phyloP scores from a whole-genome alignment of 2,113 vertebrate species.

The Syngnathus typhle region DNA sequence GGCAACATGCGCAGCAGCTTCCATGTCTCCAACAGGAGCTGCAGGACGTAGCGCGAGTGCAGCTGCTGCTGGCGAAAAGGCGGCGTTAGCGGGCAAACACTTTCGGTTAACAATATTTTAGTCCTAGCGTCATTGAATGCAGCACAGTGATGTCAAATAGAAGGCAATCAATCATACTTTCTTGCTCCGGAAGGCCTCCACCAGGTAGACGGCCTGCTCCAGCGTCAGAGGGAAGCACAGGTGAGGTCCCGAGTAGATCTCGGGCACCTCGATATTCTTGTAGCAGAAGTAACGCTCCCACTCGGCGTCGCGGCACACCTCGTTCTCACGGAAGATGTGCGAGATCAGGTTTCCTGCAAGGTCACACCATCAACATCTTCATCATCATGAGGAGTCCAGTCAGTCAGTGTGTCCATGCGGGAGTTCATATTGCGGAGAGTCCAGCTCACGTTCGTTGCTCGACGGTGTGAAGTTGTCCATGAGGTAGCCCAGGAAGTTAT shows the following conservation, averaged over 20 bases:
- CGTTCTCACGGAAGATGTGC: conserved; percentile 80
- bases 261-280: conserved; percentile 77
- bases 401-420: background rate
- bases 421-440: background rate
- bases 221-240: conserved; percentile 85
- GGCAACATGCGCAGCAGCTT: conserved; percentile 81
- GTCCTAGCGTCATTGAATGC: background rate
- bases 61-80: conserved; percentile 82
- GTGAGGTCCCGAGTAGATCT: conserved; percentile 79
- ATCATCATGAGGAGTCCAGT: background rate
- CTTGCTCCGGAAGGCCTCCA: conserved; percentile 90
- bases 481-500: conserved; percentile 90
- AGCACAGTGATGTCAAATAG: background rate
- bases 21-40: conserved; percentile 84
- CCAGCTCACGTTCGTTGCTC: conserved; percentile 80
- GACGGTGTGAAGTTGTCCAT: conserved; percentile 84
- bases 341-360: conserved; percentile 82
- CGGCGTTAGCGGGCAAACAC: conserved; percentile 1
- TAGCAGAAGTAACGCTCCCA: conserved; percentile 77
- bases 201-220: conserved; percentile 75
- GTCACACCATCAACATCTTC: rapidly evolving
- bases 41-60: conserved; percentile 87
- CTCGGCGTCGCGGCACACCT: conserved; percentile 69
- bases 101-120: too few species aligned
- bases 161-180: conserved; percentile 70